Evolutionary conservation across 2,888 invertebrate genomes (phyloP), one percentile per base, ranked within the genome.

Genomic region (Leptinotarsa haldemani): DNA sequence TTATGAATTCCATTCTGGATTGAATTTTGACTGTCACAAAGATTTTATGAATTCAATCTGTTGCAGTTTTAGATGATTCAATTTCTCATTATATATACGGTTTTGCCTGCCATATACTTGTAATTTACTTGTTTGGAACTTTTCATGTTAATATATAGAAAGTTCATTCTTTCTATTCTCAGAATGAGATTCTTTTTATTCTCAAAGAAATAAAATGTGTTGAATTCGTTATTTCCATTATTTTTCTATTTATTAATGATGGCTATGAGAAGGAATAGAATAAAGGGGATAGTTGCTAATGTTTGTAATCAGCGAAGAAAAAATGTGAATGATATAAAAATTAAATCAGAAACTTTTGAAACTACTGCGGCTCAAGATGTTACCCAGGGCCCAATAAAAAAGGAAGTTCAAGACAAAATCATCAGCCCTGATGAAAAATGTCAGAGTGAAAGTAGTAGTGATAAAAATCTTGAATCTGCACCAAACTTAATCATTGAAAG

Each of bases 221-320:
- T 52, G 18, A 52, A 52, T 52, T 52, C 40, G 0, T 50, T 13
- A 50, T 13, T 16, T 50, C 15, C n/a, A 50, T 16, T 50, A 16
- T 15, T 50, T 50, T 50, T n/a, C n/a, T 4, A 50, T 16, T 50
- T 2, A n/a, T 50, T 50, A 50, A 50, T 50, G n/a, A 50, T 50
- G 50, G 50, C 50, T 50, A 16, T 56, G 56, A 56, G 56, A 16
- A 56, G 56, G 20, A 56, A 15, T 56, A 56, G 56, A 25, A 56
- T 56, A 12, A 56, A 22, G 22, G 56, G 56, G 22, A 22, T 56
- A 56, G 56, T 56, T 56, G 15, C 22, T 56, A 22, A 20, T 22
- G 50, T 50, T 50, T 15, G 50, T 50, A 56, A 22, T 56, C 56
- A 9, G 12, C 56, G 56, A 22, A 56, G 56, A 22, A 56, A 56